Base-by-base conservation (phyloP, 2,888 invertebrate genomes). In the Teleogryllus oceanicus region DNA sequence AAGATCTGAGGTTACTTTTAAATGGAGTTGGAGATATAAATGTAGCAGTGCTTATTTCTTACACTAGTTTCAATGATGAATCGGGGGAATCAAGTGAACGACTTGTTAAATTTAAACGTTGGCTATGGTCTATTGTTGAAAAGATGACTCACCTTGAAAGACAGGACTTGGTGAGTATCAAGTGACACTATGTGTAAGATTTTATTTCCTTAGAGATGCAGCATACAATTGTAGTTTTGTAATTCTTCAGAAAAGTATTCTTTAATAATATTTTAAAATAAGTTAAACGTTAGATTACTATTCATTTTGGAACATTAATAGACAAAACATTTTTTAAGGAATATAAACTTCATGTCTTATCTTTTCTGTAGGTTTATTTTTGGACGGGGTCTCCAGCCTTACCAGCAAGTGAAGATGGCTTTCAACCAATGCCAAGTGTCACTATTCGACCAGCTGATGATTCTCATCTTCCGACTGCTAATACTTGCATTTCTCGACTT, bases 311-410 rank as follows among this genome's bases (percentile, higher is more conserved):
- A 37, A 5, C 37, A 37, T 37, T 37, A 37, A 3, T 37, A 37
- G 37, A 37, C n/a, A 37, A 37, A 3, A 37, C 3, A 37, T 1
- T 37, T 37, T 37, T 37, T 3, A 37, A 5, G 37, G 5, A 37
- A 3, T 5, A 37, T 5, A 37, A 37, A 37, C 37, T 37, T 37
- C 37, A 37, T 37, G 3, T 1, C 5, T 37, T 37, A 1, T 37
- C 5, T 37, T 37, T 37, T 37, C 5, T 37, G 37, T 37, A 96
- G 97, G 96, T 99, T 4, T 99, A 99, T 87, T 99, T 99, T 89
- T 99, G 99, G 99, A 99, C 99, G 77, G 99, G 99, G 62, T 98
- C 98, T 80, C 99, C 99, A 37, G 98, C 99, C 78, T 89, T 99
- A 85, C 99, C 99, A 74, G 98, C 99, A 77, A 97, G 97, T 82